Conservation (phyloP, 2,888 invertebrate species). For the Opisthograptis luteolata region DNA sequence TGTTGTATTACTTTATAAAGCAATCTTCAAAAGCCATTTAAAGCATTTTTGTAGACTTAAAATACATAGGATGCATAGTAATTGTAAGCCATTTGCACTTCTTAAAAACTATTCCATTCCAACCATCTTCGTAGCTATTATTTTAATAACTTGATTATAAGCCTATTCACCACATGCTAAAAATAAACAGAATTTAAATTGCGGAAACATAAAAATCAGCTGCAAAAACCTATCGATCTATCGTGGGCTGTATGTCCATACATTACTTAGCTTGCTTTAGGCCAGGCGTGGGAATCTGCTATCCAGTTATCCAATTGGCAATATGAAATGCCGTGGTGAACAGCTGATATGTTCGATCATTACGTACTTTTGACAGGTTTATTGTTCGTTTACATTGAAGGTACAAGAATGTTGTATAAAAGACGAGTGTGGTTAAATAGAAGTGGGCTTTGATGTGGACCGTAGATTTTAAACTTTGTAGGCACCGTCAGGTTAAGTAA, state of each 20-base stretch:
- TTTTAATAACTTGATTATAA: no score
- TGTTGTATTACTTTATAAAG: no score
- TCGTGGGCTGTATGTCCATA: constrained; percentile 14
- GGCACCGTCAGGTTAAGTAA: no score
- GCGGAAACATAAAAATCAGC: constrained; percentile 19
- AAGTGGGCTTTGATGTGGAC: not conserved
- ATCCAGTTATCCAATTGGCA: constrained; percentile 72
- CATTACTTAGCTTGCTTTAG: constrained; percentile 11
- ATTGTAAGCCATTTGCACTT: no score
- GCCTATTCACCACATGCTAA: constrained; percentile 6
- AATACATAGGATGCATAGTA: no score
- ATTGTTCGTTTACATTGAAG: constrained; percentile 37
- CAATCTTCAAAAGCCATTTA: no score
- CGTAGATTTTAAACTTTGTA: no score
- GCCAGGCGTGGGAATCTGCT: constrained; percentile 55
- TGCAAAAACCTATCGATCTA: constrained; percentile 21
- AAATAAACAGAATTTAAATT: constrained; percentile 4
- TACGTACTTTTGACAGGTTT: constrained; percentile 53
- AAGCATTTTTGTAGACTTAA: no score
- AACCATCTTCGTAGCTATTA: no score
- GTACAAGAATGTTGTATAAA: no score
- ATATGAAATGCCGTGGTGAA: constrained; percentile 40
- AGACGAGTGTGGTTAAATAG: constrained; percentile 2
- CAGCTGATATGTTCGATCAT: constrained; percentile 51
- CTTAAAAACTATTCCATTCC: no score